Conservation (phyloP, 2,113 vertebrate species). For the Perca fluviatilis region DNA sequence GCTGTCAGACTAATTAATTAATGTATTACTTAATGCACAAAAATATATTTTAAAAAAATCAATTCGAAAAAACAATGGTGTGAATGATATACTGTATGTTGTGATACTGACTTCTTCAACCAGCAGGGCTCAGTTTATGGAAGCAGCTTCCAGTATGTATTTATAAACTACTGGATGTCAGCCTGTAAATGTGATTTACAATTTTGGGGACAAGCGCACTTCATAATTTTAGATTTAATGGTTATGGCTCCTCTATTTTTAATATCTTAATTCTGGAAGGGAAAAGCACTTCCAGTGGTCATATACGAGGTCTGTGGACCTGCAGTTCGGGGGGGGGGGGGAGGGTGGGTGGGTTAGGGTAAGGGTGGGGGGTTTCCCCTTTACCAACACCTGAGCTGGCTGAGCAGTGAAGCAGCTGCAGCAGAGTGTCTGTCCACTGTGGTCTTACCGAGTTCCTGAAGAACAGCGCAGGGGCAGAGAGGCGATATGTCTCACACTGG, state of each 20-base stretch:
- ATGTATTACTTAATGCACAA: neutral
- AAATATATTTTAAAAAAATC: neutral
- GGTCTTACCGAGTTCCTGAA: conserved; percentile 61
- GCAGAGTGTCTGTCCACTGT: conserved; percentile 2
- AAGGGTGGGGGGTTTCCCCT: conserved; percentile 1
- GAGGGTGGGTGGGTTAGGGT: neutral
- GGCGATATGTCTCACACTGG: conserved; percentile 49
- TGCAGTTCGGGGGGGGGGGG: neutral
- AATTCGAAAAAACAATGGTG: neutral
- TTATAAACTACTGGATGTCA: conserved; percentile 58
- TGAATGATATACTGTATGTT: conserved; percentile 10
- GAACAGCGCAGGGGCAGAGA: conserved; percentile 7
- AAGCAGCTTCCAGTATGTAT: conserved; percentile 37
- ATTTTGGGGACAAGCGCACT: conserved; percentile 41
- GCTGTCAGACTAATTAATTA: neutral
- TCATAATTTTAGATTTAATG: conserved; percentile 56
- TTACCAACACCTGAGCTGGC: conserved; percentile 50
- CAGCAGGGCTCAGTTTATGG: neutral
- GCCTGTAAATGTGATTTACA: conserved; percentile 52
- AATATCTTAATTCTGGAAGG: conserved; percentile 49
- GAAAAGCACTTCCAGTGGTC: conserved; percentile 40
- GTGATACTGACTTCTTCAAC: neutral
- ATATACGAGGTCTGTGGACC: conserved; percentile 16
- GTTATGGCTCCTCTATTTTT: conserved; percentile 66
- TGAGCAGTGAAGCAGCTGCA: conserved; percentile 58